phyloP scores from a whole-genome alignment of 2,888 invertebrate species.

The Neoscelio sp. region DNA sequence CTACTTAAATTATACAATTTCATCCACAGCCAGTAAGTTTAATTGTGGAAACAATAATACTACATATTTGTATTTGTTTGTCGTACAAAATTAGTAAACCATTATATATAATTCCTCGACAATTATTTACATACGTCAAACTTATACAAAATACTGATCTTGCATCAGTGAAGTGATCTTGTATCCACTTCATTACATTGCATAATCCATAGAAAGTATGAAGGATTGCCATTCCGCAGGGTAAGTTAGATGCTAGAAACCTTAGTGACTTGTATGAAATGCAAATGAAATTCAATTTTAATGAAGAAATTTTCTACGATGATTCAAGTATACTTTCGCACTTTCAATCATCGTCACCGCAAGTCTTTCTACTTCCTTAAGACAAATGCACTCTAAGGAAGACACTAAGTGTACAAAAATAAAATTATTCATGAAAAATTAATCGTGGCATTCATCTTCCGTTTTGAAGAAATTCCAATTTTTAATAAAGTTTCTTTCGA shows the following conservation, averaged over 20 bases:
- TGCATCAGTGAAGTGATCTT: constrained; percentile 37
- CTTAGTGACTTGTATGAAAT: constrained; percentile 26
- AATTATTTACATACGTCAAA: no score
- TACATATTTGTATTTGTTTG: no score
- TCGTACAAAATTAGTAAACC: no score
- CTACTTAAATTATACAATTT: no score
- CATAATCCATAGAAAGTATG: constrained; percentile 47
- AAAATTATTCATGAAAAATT: neutral
- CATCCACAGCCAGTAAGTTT: no score
- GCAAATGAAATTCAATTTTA: constrained; percentile 53
- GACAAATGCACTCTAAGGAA: no score
- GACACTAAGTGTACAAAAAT: no score
- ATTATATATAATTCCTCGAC: no score
- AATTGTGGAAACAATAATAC: no score
- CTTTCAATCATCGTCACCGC: neutral
- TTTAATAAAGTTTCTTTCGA: neutral
- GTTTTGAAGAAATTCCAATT: no score
- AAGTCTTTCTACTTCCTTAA: neutral
- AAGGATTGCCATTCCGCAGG: constrained; percentile 49
- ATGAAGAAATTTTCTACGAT: constrained; percentile 40
- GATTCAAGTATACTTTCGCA: constrained; percentile 27
- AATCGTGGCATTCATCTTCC: no score
- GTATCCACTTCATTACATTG: constrained; percentile 55
- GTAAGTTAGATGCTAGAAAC: constrained; percentile 33
- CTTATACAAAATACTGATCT: constrained; percentile 34